phyloP scores from a whole-genome alignment of 1,140 invertebrate genomes.

The Akabosia matsudoensis region DNA sequence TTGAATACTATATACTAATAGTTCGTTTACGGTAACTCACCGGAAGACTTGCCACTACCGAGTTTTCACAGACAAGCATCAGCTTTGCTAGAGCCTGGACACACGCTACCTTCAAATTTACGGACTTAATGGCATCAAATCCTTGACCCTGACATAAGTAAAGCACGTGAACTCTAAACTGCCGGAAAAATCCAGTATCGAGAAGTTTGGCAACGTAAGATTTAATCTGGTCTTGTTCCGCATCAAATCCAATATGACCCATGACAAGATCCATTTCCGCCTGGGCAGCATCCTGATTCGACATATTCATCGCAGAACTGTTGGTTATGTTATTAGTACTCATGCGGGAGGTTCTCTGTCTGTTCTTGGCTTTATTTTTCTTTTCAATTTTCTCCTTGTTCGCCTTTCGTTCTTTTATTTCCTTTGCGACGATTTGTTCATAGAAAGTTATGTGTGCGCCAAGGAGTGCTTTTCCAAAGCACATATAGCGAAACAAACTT shows the following conservation, averaged over 20 bases:
- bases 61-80: slow-evolving; percentile 29
- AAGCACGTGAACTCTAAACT: slow-evolving; percentile 1
- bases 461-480: slow-evolving; percentile 26
- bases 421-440: slow-evolving; percentile 27
- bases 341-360: neutral
- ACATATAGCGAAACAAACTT: slow-evolving; percentile 1
- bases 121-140: slow-evolving; percentile 20
- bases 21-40: slow-evolving; percentile 13
- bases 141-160: neutral
- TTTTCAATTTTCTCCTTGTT: neutral
- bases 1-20: neutral
- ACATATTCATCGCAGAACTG: neutral
- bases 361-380: neutral
- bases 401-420: slow-evolving; percentile 34
- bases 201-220: slow-evolving; percentile 24
- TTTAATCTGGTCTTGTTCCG: slow-evolving; percentile 30
- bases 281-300: slow-evolving; percentile 10
- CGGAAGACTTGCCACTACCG: slow-evolving; percentile 14
- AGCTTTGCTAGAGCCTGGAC: slow-evolving; percentile 35
- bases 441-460: slow-evolving; percentile 33
- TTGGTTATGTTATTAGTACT: neutral
- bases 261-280: slow-evolving; percentile 38
- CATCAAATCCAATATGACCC: slow-evolving; percentile 36
- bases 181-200: slow-evolving; percentile 31
- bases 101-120: slow-evolving; percentile 33